Conservation (phyloP, 2,797 vertebrate genomes). For the Chelon auratus region DNA sequence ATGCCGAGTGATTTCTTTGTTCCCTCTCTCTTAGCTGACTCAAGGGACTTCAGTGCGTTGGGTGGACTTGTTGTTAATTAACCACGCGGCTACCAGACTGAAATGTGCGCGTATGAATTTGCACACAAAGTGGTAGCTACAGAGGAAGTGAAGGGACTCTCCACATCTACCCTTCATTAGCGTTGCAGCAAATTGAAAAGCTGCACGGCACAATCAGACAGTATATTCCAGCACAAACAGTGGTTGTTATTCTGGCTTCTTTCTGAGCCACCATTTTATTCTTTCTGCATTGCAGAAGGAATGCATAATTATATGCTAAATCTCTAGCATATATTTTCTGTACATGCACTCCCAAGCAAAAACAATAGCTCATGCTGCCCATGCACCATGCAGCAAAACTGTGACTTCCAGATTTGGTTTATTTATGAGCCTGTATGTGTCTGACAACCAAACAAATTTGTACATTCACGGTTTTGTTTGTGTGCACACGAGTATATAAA, state of each 20-base stretch:
- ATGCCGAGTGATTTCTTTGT: slow-evolving; percentile 68
- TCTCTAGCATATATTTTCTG: slow-evolving; percentile 7
- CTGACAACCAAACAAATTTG: slow-evolving; percentile 7
- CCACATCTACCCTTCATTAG: slow-evolving; percentile 41
- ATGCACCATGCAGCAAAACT: slow-evolving; percentile 9
- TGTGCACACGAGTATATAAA: slow-evolving; percentile 13
- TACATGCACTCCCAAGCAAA: slow-evolving; percentile 7
- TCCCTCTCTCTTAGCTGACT: slow-evolving; percentile 53
- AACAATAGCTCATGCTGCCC: slow-evolving; percentile 16
- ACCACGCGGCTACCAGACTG: slow-evolving; percentile 54
- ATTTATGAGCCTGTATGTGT: not conserved
- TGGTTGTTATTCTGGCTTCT: slow-evolving; percentile 13
- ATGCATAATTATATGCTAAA: not conserved
- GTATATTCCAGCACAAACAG: slow-evolving; percentile 16
- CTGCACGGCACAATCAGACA: slow-evolving; percentile 1
- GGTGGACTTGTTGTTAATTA: slow-evolving; percentile 73
- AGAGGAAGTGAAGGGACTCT: slow-evolving; percentile 20
- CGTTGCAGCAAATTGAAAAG: slow-evolving; percentile 13
- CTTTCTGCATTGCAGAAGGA: slow-evolving; percentile 3
- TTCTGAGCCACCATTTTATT: not conserved
- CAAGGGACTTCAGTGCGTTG: slow-evolving; percentile 52
- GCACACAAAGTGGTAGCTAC: slow-evolving; percentile 41
- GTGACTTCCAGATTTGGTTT: slow-evolving; percentile 5
- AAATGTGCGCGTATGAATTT: slow-evolving; percentile 45
- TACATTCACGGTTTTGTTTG: slow-evolving; percentile 4